Base-by-base conservation (phyloP, 2,113 vertebrate species). In the Ploceus nigricollis region DNA sequence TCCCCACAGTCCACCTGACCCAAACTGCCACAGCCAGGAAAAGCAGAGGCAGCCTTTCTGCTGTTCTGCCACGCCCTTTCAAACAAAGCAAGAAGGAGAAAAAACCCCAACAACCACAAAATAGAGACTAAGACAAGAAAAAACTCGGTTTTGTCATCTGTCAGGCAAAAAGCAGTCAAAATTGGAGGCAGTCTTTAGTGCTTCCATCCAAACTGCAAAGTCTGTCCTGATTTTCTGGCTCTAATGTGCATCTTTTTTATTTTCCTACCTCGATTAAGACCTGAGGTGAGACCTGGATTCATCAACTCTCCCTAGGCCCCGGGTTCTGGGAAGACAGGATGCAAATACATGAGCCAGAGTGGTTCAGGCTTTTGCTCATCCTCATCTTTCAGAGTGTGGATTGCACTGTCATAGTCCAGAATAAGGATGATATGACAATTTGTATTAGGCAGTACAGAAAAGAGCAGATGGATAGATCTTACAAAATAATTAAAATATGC, bases 1-100 rank as follows among this genome's bases (percentile, higher is more conserved):
- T 75, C 44, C 37, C 53, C 3, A 6, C 25, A 7, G 6, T 42
- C 87, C 87, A 94, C 87, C 93, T 96, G 91, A 96, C 72, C 57
- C 23, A 11, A 42, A 12, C 28, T 42, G 24, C 31, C 35, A 10
- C 16, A 48, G 78, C 77, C 87, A 89, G 87, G 57, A 93, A 69
- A 89, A 91, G 27, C 24, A 44, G 33, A 75, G 44, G 44, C 68
- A 93, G 77, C 16, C 56, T 25, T 71, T 58, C 56, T 66, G 65
- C 47, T 73, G 6, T 31, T 54, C 71, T 35, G 17, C 77, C 82
- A 65, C 48, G 61, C 9, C 28, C 25, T 77, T 78, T 58, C 27
- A 54, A 83, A 83, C 17, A 23, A 73, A 87, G 53, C 0, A 0
- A 73, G 24, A 54, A 66, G 13, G 3, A 75, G n/a, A 56, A 48